These are phyloP conservation scores for Itoplectis maculator DNA, from an alignment of 2,888 invertebrate genomes.

Conservation along the genomic window DNA sequence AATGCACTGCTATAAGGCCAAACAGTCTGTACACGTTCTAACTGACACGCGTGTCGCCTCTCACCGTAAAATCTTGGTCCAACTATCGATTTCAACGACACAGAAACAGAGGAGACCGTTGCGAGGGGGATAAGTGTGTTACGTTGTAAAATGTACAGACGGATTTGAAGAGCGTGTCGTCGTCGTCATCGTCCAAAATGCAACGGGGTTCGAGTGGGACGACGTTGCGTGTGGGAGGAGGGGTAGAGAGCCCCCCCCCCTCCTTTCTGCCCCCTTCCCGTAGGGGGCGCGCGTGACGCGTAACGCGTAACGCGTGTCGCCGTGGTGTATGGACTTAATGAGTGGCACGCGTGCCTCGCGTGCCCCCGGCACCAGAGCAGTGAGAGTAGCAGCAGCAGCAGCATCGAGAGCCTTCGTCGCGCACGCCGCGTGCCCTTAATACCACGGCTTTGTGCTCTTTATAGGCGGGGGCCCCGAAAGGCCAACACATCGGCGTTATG, in stretches of 20 bases:
- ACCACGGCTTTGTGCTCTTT: constrained; percentile 80
- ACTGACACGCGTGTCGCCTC: constrained; percentile 34
- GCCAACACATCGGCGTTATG: constrained; percentile 76
- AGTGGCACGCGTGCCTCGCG: constrained; percentile 80
- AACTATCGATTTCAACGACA: constrained; percentile 47
- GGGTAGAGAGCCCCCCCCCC: too few species aligned
- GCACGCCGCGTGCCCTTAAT: constrained; percentile 64
- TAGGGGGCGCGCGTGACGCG: constrained; percentile 75
- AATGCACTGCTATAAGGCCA: neutral
- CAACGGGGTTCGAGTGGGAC: constrained; percentile 7
- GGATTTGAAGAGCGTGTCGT: constrained; percentile 45
- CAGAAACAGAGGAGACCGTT: too few species aligned
- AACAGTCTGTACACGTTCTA: neutral
- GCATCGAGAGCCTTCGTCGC: constrained; percentile 34
- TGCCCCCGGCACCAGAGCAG: constrained; percentile 59
- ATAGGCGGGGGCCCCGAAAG: constrained; percentile 71
- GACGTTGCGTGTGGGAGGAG: neutral
- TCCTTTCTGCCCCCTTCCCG: too few species aligned
- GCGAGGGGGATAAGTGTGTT: constrained; percentile 1
- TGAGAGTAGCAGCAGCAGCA: constrained; percentile 39
- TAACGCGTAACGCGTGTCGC: constrained; percentile 76
- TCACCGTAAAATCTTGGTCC: constrained; percentile 34
- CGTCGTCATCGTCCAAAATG: constrained; percentile 17
- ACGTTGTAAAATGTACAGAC: constrained; percentile 38
- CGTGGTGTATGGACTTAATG: constrained; percentile 79